Evolutionary conservation across 2,113 vertebrate genomes (phyloP).

Genomic region (Oceanodroma tethys): DNA sequence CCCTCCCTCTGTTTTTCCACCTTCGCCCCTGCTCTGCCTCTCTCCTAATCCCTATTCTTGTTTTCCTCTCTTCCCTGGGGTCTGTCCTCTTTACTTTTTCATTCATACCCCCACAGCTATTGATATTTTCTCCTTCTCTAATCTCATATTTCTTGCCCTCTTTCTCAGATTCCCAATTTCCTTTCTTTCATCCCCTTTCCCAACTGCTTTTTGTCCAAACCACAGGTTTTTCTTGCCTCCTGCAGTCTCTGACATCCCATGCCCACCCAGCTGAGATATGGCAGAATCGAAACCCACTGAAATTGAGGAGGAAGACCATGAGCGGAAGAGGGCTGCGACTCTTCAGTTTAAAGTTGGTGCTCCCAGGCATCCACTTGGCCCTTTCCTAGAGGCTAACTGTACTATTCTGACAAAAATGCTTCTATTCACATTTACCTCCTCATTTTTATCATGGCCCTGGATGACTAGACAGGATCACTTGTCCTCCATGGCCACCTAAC

Average conservation of each 20-base stretch:
- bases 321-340: neutral
- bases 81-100: neutral
- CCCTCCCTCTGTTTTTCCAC: neutral
- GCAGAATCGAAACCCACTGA: neutral
- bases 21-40: rapidly evolving
- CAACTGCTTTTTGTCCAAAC: neutral
- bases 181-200: neutral
- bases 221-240: neutral
- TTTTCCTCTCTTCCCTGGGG: neutral
- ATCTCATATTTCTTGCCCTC: neutral
- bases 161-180: neutral
- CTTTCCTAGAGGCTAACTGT: neutral
- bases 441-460: neutral
- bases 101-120: neutral
- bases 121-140: neutral
- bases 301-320: neutral
- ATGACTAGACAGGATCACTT: neutral
- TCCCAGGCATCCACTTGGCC: neutral
- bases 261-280: neutral
- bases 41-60: neutral
- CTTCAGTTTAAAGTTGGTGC: neutral
- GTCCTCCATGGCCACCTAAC: neutral
- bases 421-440: neutral
- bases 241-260: neutral
- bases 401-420: neutral